A percentile compares a stretch with the other conserved stretches of the same genome.
Evolutionary conservation across 2,888 invertebrate species (phyloP).

Genomic region (Ceriagrion tenellum): DNA sequence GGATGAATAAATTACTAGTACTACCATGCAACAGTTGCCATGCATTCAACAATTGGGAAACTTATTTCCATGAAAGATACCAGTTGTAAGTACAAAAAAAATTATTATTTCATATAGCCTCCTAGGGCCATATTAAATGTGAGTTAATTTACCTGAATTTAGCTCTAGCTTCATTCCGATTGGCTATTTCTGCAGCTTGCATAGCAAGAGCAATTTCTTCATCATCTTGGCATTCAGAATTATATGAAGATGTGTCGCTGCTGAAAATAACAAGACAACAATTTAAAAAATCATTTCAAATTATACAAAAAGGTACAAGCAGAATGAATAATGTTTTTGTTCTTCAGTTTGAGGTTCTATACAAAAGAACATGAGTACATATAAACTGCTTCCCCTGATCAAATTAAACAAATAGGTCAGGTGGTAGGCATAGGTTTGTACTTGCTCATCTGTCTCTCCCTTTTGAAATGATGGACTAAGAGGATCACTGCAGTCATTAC

Average conservation of each 20-base stretch:
- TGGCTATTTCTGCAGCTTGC: constrained; percentile 90
- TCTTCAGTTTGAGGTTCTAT: too few species aligned
- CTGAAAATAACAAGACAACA: constrained; percentile 72
- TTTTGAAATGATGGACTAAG: too few species aligned
- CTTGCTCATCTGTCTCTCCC: too few species aligned
- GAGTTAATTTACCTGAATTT: constrained; percentile 84
- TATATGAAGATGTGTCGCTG: constrained; percentile 84
- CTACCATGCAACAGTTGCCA: background rate
- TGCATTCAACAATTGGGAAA: constrained; percentile 42
- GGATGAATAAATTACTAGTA: too few species aligned
- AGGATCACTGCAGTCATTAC: too few species aligned
- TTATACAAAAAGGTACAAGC: too few species aligned
- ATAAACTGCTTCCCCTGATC: too few species aligned
- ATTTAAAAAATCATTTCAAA: background rate
- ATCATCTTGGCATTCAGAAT: constrained; percentile 90
- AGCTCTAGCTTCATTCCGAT: constrained; percentile 87
- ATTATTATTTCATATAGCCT: background rate
- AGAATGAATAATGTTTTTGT: too few species aligned
- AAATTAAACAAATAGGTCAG: too few species aligned
- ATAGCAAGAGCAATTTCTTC: constrained; percentile 92
- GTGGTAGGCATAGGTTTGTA: too few species aligned
- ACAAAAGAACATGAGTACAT: too few species aligned
- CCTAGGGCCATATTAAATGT: background rate
- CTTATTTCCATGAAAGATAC: background rate
- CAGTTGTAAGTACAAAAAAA: background rate